A percentile compares a stretch with the other conserved stretches of the same genome.
phyloP scores from a whole-genome alignment of 53 echinoderm and acorn worm genomes.

The Hippasteria phrygiana region DNA sequence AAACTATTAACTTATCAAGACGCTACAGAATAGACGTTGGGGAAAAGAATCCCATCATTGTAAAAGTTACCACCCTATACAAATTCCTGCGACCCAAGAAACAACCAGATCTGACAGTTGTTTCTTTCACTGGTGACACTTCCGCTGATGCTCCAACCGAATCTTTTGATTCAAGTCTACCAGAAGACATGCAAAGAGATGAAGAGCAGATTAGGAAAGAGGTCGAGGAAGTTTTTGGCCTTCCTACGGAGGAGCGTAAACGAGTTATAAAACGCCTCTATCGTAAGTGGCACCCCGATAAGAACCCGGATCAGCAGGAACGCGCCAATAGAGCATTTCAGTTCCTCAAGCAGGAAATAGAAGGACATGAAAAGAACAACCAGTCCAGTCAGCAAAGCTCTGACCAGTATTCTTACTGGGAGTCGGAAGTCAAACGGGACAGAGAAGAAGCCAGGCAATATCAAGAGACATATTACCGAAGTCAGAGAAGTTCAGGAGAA shows the following conservation, averaged over 20 bases:
- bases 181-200: constrained; percentile 1
- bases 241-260: constrained; percentile 67
- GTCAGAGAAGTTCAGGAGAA: not conserved
- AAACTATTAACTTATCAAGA: not conserved
- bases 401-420: constrained; percentile 33
- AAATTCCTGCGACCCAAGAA: constrained; percentile 40
- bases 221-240: constrained; percentile 32
- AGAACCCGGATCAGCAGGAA: constrained; percentile 57
- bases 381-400: not conserved
- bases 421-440: constrained; percentile 4
- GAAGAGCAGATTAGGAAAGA: constrained; percentile 29
- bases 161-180: not conserved
- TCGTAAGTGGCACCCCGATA: too few species aligned
- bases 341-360: constrained; percentile 68
- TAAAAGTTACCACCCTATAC: constrained; percentile 34
- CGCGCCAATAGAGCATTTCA: constrained; percentile 67
- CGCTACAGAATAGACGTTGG: constrained; percentile 53
- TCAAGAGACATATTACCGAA: not conserved
- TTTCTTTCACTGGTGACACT: constrained; percentile 1
- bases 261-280: constrained; percentile 67
- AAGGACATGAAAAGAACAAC: not conserved
- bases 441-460: constrained; percentile 17
- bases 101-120: not conserved
- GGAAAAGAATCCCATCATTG: constrained; percentile 3
- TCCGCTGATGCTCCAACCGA: not conserved